Evolutionary conservation across 1,140 invertebrate genomes (phyloP), one percentile per base, ranked within the genome.

Genomic region (Triops cancriformis): DNA sequence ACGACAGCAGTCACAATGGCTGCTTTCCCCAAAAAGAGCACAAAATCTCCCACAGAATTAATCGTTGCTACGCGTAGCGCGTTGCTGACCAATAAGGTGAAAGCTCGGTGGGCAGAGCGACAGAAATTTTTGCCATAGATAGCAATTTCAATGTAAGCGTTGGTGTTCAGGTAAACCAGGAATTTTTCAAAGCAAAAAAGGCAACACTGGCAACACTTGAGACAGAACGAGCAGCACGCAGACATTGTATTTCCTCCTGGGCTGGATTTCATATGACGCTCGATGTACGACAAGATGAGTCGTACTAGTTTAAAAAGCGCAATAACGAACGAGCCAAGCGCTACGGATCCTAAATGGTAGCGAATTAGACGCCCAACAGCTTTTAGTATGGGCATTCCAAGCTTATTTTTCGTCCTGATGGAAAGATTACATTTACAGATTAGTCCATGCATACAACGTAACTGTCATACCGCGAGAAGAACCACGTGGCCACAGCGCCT

Each of bases 1-100:
- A 93, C 88, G 42, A 96, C 85, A 0, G 91, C 90, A 11, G 94
- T 93, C 42, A 96, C 93, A 11, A 95, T 91, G 82, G 92, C 91
- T 18, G 90, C 85, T 87, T 98, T 98, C 37, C 93, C 94, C 74
- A 98, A 84, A 82, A 98, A 96, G 7, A 98, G 87, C 73, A 98
- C 92, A 83, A 98, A 98, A 84, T 97, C 95, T 10, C 96, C 96
- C 43, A 98, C 89, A 81, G 93, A 93, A 85, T 98, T 98, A 73
- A 98, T 94, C 0, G 95, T 94, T 12, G 93, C 91, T 77, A 98
- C 90, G 88, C 95, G 90, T 42, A 98, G 83, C 1, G 91, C 92
- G 85, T 98, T 97, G 80, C 88, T 90, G 6, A 91, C 89, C 80
- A 96, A 87, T 1, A 93, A 91, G 81, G 88, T 89, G 86, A 95